Conservation (phyloP, 2,888 invertebrate species). For the Parnassius apollo region DNA sequence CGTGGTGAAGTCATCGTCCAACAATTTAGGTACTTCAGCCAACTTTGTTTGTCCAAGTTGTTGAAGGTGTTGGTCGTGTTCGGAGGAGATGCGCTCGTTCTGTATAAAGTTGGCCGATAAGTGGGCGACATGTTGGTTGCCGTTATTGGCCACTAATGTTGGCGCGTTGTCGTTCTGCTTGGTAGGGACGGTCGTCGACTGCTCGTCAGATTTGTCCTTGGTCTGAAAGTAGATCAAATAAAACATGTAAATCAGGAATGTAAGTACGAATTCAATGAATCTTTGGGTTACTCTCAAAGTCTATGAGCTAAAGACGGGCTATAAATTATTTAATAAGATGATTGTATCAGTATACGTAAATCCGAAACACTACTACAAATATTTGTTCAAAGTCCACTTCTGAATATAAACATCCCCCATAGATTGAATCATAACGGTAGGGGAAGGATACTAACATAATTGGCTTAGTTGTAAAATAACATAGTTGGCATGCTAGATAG, state of each 20-base stretch:
- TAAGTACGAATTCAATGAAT: too few species aligned
- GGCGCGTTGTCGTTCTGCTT: constrained; percentile 43
- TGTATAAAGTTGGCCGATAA: constrained; percentile 66
- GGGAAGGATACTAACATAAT: too few species aligned
- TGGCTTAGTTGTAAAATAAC: too few species aligned
- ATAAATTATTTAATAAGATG: too few species aligned
- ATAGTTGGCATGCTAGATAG: too few species aligned
- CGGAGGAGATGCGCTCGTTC: constrained; percentile 50
- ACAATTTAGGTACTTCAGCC: constrained; percentile 44
- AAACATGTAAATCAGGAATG: not conserved
- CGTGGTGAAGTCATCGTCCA: constrained; percentile 68
- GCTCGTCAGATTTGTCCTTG: constrained; percentile 57
- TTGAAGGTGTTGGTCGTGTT: constrained; percentile 45
- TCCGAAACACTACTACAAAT: too few species aligned
- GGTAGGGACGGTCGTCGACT: constrained; percentile 36
- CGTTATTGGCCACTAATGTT: constrained; percentile 49
- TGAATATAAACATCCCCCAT: too few species aligned
- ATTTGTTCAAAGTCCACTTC: too few species aligned
- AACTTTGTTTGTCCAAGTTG: constrained; percentile 29
- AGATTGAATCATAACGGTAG: too few species aligned
- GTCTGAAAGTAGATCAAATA: constrained; percentile 42
- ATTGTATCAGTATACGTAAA: too few species aligned
- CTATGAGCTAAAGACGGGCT: too few species aligned
- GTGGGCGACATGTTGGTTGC: constrained; percentile 55
- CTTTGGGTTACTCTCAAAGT: too few species aligned